phyloP scores from a whole-genome alignment of 2,113 vertebrate species.

The Tapirus terrestris region DNA sequence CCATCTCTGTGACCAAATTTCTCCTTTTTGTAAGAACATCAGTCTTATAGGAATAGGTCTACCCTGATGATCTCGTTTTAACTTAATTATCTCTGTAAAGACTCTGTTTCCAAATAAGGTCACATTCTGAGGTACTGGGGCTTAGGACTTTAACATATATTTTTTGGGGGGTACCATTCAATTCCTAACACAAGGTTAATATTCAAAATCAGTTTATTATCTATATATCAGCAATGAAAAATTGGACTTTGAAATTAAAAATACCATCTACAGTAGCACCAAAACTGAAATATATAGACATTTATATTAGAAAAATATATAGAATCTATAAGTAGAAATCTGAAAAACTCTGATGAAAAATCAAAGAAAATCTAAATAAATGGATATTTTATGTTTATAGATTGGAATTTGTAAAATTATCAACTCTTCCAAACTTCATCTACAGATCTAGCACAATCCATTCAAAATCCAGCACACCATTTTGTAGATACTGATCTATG shows the following conservation, averaged over 20 bases:
- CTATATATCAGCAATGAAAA: background rate
- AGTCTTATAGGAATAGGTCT: background rate
- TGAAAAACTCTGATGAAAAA: background rate
- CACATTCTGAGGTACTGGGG: background rate
- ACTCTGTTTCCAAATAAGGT: background rate
- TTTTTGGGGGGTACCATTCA: background rate
- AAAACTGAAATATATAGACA: background rate
- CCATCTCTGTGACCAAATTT: background rate
- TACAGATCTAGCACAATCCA: too few species aligned
- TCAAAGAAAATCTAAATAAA: background rate
- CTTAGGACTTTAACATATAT: background rate
- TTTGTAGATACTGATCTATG: background rate
- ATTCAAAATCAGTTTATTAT: background rate
- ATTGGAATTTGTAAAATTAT: too few species aligned
- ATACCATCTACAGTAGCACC: background rate
- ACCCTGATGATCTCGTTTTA: background rate
- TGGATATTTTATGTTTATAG: background rate
- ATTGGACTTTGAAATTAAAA: background rate
- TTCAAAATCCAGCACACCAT: too few species aligned
- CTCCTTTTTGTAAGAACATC: background rate
- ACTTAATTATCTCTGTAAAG: background rate
- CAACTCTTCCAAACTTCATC: too few species aligned
- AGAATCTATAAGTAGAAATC: background rate
- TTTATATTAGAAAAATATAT: background rate
- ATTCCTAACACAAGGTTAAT: background rate